Base-by-base conservation (phyloP, 2,113 vertebrate genomes). In the Silurus meridionalis region DNA sequence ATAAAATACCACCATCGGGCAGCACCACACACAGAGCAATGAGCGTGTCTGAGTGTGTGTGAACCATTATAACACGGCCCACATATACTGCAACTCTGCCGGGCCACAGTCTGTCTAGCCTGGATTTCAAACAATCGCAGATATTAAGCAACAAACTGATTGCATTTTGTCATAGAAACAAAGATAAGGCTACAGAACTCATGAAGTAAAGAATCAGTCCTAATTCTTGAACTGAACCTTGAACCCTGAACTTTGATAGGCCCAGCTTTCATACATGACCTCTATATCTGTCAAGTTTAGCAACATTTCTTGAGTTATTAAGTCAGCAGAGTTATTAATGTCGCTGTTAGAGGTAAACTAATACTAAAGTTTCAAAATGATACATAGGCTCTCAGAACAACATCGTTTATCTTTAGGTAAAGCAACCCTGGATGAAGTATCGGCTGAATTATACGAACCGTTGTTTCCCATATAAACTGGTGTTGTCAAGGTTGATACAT, bases 1-100 rank as follows among this genome's bases (percentile, higher is more conserved):
- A 86, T 67, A 91, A 83, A 89, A 89, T 86, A 86, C 87, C 89
- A 80, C 81, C 79, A 87, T 88, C 87, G 87, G 58, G 83, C 86
- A 83, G 5, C 87, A 57, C 87, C 85, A 88, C 91, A 91, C 88
- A 89, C 90, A 87, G 25, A 72, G 71, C 64, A 55, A 85, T 60
- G 61, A 52, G 21, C 84, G 78, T 74, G 37, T 80, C 78, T 83
- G 86, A 52, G 57, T 83, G 89, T 84, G 86, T 90, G 69, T 8
- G 0, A 17, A 77, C 69, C 67, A 48, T 64, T 28, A 52, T 21
- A 52, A 55, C n/a, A 75, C 25, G 21, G 52, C 85, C 85, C 85
- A 67, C 71, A 87, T 83, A 58, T 11, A 83, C 71, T 55, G 19
- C 13, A 48, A 78, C 55, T 87, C 78, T 74, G 78, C 55, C 66